phyloP scores from a whole-genome alignment of 2,888 invertebrate genomes.

The Meganola albula region DNA sequence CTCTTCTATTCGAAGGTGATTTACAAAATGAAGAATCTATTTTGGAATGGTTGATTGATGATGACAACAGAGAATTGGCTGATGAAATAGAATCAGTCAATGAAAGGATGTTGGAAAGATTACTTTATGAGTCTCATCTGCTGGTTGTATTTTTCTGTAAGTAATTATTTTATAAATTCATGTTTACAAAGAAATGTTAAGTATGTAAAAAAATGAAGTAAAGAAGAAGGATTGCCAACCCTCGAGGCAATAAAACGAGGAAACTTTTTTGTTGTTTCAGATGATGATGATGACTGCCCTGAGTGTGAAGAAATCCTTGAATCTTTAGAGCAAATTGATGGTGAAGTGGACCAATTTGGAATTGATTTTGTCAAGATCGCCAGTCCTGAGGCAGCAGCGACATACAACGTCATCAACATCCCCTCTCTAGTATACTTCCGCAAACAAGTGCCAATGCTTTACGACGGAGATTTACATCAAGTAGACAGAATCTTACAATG shows the following conservation, averaged over 20 bases:
- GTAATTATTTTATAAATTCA: constrained; percentile 22
- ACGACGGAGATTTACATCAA: constrained; percentile 93
- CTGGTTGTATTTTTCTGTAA: constrained; percentile 95
- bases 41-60: constrained; percentile 94
- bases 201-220: too few relatives aligned
- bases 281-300: constrained; percentile 92
- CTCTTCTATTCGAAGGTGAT: constrained; percentile 92
- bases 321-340: constrained; percentile 95
- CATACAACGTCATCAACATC: constrained; percentile 88
- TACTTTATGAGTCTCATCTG: constrained; percentile 90
- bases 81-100: constrained; percentile 97
- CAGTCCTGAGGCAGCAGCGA: constrained; percentile 87
- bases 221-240: too few relatives aligned
- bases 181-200: too few relatives aligned
- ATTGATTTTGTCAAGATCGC: constrained; percentile 96
- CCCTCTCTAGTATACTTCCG: constrained; percentile 94
- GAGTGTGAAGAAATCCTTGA: constrained; percentile 94
- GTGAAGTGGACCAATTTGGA: constrained; percentile 94
- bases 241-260: too few relatives aligned
- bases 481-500: constrained; percentile 90
- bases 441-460: constrained; percentile 87
- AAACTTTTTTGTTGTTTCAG: constrained; percentile 33
- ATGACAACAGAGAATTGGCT: constrained; percentile 93
- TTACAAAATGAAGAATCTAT: constrained; percentile 94
- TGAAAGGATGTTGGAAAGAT: constrained; percentile 89